Conservation (phyloP, 2,888 invertebrate genomes). For the Chymomyza caudatula region DNA sequence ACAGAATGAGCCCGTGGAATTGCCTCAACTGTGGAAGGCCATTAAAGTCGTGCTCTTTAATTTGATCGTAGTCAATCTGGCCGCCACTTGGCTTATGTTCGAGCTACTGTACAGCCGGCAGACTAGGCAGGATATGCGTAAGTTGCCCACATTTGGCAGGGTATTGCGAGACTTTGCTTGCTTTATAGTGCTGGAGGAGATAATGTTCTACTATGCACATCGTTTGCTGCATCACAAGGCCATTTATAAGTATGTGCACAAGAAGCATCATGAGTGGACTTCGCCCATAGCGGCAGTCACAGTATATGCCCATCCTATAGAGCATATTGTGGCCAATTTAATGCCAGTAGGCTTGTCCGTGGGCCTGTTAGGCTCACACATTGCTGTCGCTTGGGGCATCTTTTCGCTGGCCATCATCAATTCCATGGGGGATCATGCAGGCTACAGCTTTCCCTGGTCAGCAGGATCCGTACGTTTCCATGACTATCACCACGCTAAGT, state of each 20-base stretch:
- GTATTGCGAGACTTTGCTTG: conserved; percentile 83
- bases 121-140: conserved; percentile 79
- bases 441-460: conserved; percentile 88
- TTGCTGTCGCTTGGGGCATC: conserved; percentile 87
- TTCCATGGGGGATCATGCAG: conserved; percentile 88
- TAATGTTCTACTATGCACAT: conserved; percentile 90
- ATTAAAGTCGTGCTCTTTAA: conserved; percentile 84
- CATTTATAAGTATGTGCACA: conserved; percentile 89
- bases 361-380: conserved; percentile 83
- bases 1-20: conserved; percentile 86
- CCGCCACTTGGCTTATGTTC: conserved; percentile 78
- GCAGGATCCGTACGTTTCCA: conserved; percentile 90
- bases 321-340: conserved; percentile 86
- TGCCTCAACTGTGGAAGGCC: conserved; percentile 80
- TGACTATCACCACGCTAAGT: conserved; percentile 92
- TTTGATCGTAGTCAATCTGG: conserved; percentile 84
- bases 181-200: conserved; percentile 86
- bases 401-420: conserved; percentile 85
- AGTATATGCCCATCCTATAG: conserved; percentile 87
- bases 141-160: conserved; percentile 86
- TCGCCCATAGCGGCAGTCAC: conserved; percentile 89
- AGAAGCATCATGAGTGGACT: conserved; percentile 92
- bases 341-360: conserved; percentile 86
- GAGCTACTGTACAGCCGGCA: conserved; percentile 44
- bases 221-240: conserved; percentile 85